Base-by-base conservation (phyloP, 1,140 invertebrate species). In the Halesus radiatus region DNA sequence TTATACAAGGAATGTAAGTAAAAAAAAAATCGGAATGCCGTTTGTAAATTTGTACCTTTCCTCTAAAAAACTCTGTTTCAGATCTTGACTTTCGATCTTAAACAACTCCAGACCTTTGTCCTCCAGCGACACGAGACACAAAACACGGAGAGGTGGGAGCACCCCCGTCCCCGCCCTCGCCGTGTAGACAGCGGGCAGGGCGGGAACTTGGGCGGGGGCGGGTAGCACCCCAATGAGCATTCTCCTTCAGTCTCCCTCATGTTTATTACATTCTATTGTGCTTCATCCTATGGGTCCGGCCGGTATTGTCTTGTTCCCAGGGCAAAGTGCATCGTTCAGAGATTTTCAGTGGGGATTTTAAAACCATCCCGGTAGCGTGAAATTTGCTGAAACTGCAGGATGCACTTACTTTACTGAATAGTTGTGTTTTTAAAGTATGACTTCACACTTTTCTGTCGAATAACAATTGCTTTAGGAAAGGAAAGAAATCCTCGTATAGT, bases 211-310 rank as follows among this genome's bases (percentile, higher is more conserved):
- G 32, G 32, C 3, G 23, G 58, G 6, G 60, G 16, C 4, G n/a
- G 29, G 26, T 3, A 18, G 62, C 3, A n/a, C 5, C 7, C 62
- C 62, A 66, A 60, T 60, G 62, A 66, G 62, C 22, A 66, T 66
- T 66, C 62, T 16, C 62, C 62, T 66, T 66, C 62, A 66, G 22
- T 26, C 62, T 66, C 62, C 62, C 29, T 66, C 26, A 66, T 66
- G 62, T 66, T 66, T 66, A 66, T 66, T 66, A 66, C 62, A 66
- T 66, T 66, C 62, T 29, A 66, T 66, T 66, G 62, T 66, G 62
- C 23, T 66, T 29, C n/a, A 23, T 26, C 62, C 62, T 66, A 10
- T 29, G 62, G 29, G 62, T 22, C 29, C 62, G 62, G 62, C 62
- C 26, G 26, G 62, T 66, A 66, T 66, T 66, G 62, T 66, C 62